Base-by-base conservation (phyloP, 2,113 vertebrate genomes). In the Orcinus orca region DNA sequence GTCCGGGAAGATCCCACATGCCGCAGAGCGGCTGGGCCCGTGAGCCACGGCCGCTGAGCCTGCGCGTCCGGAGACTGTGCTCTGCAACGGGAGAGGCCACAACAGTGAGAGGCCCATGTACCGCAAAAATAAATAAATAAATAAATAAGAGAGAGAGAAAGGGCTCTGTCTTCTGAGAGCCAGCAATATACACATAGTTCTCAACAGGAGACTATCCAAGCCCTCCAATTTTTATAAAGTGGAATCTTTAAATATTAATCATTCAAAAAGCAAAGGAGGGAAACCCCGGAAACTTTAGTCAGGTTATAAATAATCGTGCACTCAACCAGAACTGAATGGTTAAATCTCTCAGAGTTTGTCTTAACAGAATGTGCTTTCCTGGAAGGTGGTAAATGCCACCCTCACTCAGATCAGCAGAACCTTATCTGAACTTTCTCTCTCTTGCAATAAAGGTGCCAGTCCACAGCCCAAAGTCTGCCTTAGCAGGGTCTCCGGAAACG, bases 181-280 rank as follows among this genome's bases (percentile, higher is more conserved):
- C 33, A 55, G 25, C 29, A 47, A 26, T n/a, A 81, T 6, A 5
- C 63, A 50, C 7, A 13, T 1, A 41, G 44, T 58, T 96, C 65
- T 76, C 31, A 25, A 88, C 62, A 85, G 44, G 29, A 81, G 67
- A 38, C 87, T 26, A 41, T 21, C 38, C 29, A 44, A 41, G 77
- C 25, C 71, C 31, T 83, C 73, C 44, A n/a, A 41, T 26, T 47
- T 91, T 70, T 70, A 63, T 67, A 20, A 70, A 91, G 36, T 73
- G 26, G 18, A 62, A 93, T 89, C 55, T 89, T 95, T 86, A 95
- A 81, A 71, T 76, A 96, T 93, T 92, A 95, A 93, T 94, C 21
- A 97, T 87, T 92, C 68, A 87, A 79, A 92, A 96, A 68, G 31
- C 68, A 47, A 92, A 90, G 33, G 41, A 93, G 77, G 94, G 77